Conservation (phyloP, 1,140 invertebrate genomes). For the Tigriopus japonicus region DNA sequence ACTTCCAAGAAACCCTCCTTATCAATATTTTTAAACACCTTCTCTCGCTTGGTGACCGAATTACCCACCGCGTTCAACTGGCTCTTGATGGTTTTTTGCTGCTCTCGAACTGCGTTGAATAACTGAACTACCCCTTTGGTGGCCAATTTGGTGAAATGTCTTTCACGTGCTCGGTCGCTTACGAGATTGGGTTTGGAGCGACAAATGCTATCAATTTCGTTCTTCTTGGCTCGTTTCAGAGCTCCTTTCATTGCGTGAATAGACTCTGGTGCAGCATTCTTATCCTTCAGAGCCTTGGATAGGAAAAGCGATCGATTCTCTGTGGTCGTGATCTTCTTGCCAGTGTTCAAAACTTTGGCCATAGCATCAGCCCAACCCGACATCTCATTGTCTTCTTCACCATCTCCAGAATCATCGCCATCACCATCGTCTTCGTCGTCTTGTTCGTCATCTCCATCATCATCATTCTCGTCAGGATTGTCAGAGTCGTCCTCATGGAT, state of each 20-base stretch:
- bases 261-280: conserved; percentile 5
- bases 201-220: conserved; percentile 14
- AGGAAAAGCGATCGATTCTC: conserved; percentile 49
- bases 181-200: conserved; percentile 35
- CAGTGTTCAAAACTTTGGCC: conserved; percentile 38
- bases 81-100: conserved; percentile 53
- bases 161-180: conserved; percentile 47
- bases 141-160: conserved; percentile 53
- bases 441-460: neutral
- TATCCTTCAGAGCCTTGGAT: conserved; percentile 28
- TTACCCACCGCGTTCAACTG: conserved; percentile 49
- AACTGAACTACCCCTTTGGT: conserved; percentile 77
- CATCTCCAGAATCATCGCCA: conserved; percentile 1
- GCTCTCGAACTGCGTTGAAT: conserved; percentile 69
- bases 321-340: conserved; percentile 39
- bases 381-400: neutral
- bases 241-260: conserved; percentile 11
- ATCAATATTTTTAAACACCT: conserved; percentile 56
- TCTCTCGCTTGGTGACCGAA: conserved; percentile 58
- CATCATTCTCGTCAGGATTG: neutral
- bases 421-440: neutral
- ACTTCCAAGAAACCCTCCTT: conserved; percentile 62
- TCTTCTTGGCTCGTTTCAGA: conserved; percentile 17
- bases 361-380: conserved; percentile 31
- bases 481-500: conserved; percentile 12